phyloP scores from a whole-genome alignment of 1,140 invertebrate species.

The Aphidius gifuensis region DNA sequence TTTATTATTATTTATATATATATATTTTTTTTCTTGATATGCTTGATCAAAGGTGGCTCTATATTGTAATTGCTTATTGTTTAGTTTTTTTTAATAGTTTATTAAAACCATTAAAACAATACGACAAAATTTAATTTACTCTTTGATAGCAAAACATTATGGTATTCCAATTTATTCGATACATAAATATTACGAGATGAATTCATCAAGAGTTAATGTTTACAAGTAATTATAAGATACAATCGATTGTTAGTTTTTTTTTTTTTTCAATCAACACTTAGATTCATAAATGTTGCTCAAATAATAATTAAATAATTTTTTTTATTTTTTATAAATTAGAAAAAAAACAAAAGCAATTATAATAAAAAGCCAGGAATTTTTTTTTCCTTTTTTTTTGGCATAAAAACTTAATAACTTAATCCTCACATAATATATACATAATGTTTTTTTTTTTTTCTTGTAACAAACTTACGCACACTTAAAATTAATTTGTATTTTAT shows the following conservation, averaged over 20 bases:
- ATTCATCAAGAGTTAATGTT: constrained; percentile 12
- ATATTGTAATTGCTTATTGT: constrained; percentile 2
- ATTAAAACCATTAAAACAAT: background rate
- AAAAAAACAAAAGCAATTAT: constrained; percentile 19
- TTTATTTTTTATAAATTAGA: constrained; percentile 1
- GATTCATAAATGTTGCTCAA: constrained; percentile 23
- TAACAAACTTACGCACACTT: too few relatives aligned
- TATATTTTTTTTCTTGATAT: constrained; percentile 7
- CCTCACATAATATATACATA: too few relatives aligned
- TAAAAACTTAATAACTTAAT: too few relatives aligned
- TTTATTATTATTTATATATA: constrained; percentile 12
- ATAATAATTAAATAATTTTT: constrained; percentile 8
- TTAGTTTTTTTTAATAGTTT: background rate
- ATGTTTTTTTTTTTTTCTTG: too few relatives aligned
- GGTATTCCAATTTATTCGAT: constrained; percentile 19
- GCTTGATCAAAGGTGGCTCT: constrained; percentile 13
- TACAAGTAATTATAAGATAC: constrained; percentile 18
- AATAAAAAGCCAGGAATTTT: background rate
- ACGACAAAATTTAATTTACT: constrained; percentile 5
- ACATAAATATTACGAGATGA: constrained; percentile 19
- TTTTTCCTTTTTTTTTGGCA: too few relatives aligned
- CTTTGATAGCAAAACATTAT: constrained; percentile 21
- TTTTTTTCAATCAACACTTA: constrained; percentile 6
- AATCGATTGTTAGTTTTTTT: constrained; percentile 11
- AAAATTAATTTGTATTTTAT: too few relatives aligned